phyloP scores from a whole-genome alignment of 2,888 invertebrate genomes.

The Sarcophaga rosellei region DNA sequence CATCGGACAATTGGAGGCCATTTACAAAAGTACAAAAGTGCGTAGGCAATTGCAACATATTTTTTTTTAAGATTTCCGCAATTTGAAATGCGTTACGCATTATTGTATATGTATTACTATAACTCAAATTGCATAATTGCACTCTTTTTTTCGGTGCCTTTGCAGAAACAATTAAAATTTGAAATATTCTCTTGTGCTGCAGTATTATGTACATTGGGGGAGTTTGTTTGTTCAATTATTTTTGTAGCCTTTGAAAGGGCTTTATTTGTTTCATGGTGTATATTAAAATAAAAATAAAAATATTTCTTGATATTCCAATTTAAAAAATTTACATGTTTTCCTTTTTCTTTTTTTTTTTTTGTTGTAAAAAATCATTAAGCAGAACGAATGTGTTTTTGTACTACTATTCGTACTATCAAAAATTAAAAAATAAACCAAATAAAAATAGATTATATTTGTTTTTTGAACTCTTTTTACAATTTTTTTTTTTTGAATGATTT shows the following conservation, averaged over 20 bases:
- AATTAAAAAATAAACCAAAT: not conserved
- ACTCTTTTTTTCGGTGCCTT: not conserved
- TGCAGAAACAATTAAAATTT: not conserved
- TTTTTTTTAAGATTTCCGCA: conserved; percentile 43
- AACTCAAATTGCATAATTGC: conserved; percentile 20
- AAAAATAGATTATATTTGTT: conserved; percentile 55
- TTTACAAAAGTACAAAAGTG: conserved; percentile 18
- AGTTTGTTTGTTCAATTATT: too few species aligned
- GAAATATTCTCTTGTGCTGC: not conserved
- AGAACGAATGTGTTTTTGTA: conserved; percentile 61
- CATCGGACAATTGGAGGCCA: not conserved
- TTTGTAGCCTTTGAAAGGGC: too few species aligned
- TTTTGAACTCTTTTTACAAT: conserved; percentile 53
- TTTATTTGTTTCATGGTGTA: too few species aligned
- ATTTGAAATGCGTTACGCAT: conserved; percentile 48
- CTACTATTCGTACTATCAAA: not conserved
- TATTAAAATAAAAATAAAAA: too few species aligned
- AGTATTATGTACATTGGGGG: not conserved
- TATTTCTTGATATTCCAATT: too few species aligned
- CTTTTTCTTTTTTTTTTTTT: not conserved
- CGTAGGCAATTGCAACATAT: conserved; percentile 33
- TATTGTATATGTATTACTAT: not conserved
- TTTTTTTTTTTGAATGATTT: not conserved
- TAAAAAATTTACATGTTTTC: not conserved
- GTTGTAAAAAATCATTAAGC: conserved; percentile 64